phyloP scores from a whole-genome alignment of 1,140 invertebrate genomes.

The Cyclargus thomasi region DNA sequence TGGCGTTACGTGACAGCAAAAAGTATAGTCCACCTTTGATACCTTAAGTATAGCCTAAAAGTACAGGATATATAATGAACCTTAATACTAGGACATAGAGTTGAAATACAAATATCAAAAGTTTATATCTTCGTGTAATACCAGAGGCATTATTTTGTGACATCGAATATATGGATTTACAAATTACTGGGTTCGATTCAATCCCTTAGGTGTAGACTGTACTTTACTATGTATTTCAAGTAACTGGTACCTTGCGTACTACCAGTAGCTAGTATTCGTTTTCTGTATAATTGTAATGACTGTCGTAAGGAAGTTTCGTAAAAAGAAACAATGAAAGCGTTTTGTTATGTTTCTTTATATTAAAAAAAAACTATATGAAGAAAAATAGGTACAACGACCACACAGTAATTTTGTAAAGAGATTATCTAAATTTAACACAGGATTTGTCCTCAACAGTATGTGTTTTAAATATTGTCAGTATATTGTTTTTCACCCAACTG shows the following conservation, averaged over 20 bases:
- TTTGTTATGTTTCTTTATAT: too few relatives aligned
- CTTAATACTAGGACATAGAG: background rate
- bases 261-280: too few relatives aligned
- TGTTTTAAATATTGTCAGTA: too few relatives aligned
- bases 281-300: too few relatives aligned
- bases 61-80: background rate
- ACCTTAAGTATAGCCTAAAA: conserved; percentile 16
- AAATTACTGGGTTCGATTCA: conserved; percentile 17
- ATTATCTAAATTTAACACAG: too few relatives aligned
- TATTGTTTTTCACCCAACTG: too few relatives aligned
- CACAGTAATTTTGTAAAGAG: too few relatives aligned
- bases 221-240: conserved; percentile 10
- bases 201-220: background rate
- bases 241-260: background rate
- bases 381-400: too few relatives aligned
- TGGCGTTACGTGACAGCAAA: conserved; percentile 42
- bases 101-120: background rate
- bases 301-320: too few relatives aligned
- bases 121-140: conserved; percentile 17
- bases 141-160: conserved; percentile 16
- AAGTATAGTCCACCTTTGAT: conserved; percentile 17
- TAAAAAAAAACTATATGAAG: too few relatives aligned
- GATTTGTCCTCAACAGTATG: too few relatives aligned
- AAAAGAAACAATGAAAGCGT: too few relatives aligned
- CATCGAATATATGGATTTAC: conserved; percentile 17